phyloP scores from a whole-genome alignment of 2,888 invertebrate species.

The Eucriotettix oculatus region DNA sequence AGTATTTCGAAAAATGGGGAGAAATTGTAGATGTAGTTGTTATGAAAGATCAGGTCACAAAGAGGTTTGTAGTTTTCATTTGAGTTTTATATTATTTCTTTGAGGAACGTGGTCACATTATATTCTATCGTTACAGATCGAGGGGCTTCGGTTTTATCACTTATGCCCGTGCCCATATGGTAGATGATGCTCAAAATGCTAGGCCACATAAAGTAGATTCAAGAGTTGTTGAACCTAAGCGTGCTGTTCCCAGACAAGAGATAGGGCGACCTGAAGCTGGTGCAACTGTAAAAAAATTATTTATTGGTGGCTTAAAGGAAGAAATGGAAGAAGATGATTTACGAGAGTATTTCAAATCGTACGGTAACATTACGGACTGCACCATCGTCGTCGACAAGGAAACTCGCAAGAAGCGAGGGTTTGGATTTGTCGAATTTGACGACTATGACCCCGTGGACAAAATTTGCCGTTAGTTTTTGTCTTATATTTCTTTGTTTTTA shows the following conservation, averaged over 20 bases:
- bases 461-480: constrained; percentile 62
- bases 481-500: too few species aligned
- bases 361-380: constrained; percentile 65
- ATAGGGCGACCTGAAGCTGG: constrained; percentile 85
- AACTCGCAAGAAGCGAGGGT: constrained; percentile 85
- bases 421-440: constrained; percentile 92
- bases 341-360: constrained; percentile 62
- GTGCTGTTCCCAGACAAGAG: constrained; percentile 82
- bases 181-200: constrained; percentile 76
- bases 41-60: too few species aligned
- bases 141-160: constrained; percentile 98
- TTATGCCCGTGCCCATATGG: constrained; percentile 82
- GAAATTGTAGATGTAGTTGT: too few species aligned
- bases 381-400: constrained; percentile 85
- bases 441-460: constrained; percentile 96
- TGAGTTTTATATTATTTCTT: too few species aligned
- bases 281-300: constrained; percentile 85
- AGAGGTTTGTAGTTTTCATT: too few species aligned
- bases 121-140: constrained; percentile 35
- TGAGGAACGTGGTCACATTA: too few species aligned
- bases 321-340: constrained; percentile 83
- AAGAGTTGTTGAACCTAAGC: constrained; percentile 85
- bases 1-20: too few species aligned
- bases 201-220: constrained; percentile 44
- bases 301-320: constrained; percentile 86